Percentiles rank a stretch among this genome's conserved stretches.
phyloP scores from a whole-genome alignment of 2,888 invertebrate species.

The Acrocera orbiculus region DNA sequence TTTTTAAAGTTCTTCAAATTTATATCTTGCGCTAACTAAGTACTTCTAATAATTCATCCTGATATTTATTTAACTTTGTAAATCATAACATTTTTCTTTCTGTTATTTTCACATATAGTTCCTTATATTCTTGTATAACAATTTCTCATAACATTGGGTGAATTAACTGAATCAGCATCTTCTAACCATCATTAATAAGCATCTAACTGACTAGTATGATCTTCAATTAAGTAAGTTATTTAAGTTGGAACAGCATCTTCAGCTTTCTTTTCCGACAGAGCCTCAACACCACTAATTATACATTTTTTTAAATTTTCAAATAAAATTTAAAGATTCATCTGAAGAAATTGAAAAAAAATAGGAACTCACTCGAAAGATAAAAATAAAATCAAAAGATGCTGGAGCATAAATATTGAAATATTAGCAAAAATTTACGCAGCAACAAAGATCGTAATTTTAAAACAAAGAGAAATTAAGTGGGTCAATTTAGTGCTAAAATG shows the following conservation, averaged over 20 bases:
- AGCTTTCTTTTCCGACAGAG: constrained; percentile 21
- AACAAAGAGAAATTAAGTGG: too few species aligned
- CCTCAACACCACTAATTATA: constrained; percentile 20
- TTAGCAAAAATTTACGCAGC: too few species aligned
- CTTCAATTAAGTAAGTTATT: constrained; percentile 43
- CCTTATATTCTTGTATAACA: constrained; percentile 37
- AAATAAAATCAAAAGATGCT: too few species aligned
- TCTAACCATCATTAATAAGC: constrained; percentile 42
- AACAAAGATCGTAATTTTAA: too few species aligned
- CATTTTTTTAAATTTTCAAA: constrained; percentile 26
- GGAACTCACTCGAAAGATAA: too few species aligned
- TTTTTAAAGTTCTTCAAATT: constrained; percentile 32
- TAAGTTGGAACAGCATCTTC: constrained; percentile 41
- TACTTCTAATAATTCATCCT: constrained; percentile 46
- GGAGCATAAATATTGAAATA: too few species aligned
- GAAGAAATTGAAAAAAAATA: too few species aligned
- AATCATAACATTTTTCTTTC: constrained; percentile 43
- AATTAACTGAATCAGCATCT: constrained; percentile 30
- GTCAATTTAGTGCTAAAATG: too few species aligned
- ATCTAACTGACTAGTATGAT: constrained; percentile 39
- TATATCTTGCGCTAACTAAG: constrained; percentile 38
- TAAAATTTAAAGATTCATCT: constrained; percentile 12
- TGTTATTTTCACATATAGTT: constrained; percentile 43
- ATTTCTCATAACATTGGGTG: constrained; percentile 27
- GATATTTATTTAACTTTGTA: constrained; percentile 43